These are phyloP conservation scores for Ommatoiulus sabulosus DNA, from an alignment of 2,888 invertebrate genomes.

Conservation along the genomic window DNA sequence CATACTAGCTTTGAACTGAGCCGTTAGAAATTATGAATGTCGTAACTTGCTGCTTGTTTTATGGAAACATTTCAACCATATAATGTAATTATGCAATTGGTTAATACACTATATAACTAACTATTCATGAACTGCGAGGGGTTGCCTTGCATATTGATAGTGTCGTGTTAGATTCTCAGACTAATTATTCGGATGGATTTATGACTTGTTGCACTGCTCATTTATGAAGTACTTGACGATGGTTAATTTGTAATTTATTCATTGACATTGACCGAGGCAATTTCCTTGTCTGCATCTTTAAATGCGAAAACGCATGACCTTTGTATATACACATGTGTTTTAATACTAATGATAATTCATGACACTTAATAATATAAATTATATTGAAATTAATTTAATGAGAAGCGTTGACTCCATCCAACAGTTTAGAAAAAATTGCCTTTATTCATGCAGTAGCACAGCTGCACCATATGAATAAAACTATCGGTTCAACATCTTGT, in stretches of 20 bases:
- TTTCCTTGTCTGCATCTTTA: not conserved
- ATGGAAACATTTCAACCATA: too few relatives aligned
- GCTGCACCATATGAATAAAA: too few relatives aligned
- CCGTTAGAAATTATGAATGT: too few relatives aligned
- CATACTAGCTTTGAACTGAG: too few relatives aligned
- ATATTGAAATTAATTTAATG: not conserved
- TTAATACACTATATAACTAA: too few relatives aligned
- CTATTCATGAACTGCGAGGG: too few relatives aligned
- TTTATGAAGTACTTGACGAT: not conserved
- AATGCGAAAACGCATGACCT: not conserved
- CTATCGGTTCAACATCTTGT: too few relatives aligned
- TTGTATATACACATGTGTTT: not conserved
- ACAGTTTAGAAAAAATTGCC: too few relatives aligned
- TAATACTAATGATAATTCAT: not conserved
- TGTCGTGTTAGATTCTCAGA: not conserved
- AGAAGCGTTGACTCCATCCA: not conserved
- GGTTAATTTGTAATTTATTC: not conserved
- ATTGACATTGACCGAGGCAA: not conserved
- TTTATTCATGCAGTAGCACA: too few relatives aligned
- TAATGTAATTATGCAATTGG: too few relatives aligned
- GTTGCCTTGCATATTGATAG: not conserved
- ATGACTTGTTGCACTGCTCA: not conserved
- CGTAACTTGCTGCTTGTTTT: too few relatives aligned
- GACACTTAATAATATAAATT: not conserved
- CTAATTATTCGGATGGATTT: not conserved